phyloP scores from a whole-genome alignment of 2,888 invertebrate genomes.

The Lamellibrachia satsuma region DNA sequence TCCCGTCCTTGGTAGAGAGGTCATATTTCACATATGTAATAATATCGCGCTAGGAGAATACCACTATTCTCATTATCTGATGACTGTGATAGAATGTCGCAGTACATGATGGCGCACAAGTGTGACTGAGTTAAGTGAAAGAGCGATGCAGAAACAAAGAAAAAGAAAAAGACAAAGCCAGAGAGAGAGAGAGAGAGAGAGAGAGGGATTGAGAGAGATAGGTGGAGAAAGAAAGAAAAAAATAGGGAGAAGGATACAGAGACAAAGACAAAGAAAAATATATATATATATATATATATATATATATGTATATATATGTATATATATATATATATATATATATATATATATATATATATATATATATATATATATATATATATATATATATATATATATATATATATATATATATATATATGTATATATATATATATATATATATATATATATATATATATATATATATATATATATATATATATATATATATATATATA shows the following conservation, averaged over 20 bases:
- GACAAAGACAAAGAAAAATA: not conserved
- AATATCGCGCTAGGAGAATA: too few species aligned
- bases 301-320: slow-evolving; percentile 28
- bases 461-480: not conserved
- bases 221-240: too few species aligned
- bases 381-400: not conserved
- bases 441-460: slow-evolving; percentile 23
- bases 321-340: slow-evolving; percentile 25
- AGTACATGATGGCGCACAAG: too few species aligned
- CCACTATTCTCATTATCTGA: too few species aligned
- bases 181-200: too few species aligned
- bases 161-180: too few species aligned
- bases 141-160: not conserved
- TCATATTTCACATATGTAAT: slow-evolving; percentile 19
- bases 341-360: not conserved
- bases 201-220: too few species aligned
- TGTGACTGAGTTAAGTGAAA: too few species aligned
- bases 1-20: slow-evolving; percentile 56
- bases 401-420: slow-evolving; percentile 24
- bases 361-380: too few species aligned
- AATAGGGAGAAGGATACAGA: too few species aligned
- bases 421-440: slow-evolving; percentile 28
- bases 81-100: too few species aligned
- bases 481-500: slow-evolving; percentile 25
- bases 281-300: slow-evolving; percentile 23